phyloP scores from a whole-genome alignment of 2,888 invertebrate species.

The Aphelenchoides bicaudatus region DNA sequence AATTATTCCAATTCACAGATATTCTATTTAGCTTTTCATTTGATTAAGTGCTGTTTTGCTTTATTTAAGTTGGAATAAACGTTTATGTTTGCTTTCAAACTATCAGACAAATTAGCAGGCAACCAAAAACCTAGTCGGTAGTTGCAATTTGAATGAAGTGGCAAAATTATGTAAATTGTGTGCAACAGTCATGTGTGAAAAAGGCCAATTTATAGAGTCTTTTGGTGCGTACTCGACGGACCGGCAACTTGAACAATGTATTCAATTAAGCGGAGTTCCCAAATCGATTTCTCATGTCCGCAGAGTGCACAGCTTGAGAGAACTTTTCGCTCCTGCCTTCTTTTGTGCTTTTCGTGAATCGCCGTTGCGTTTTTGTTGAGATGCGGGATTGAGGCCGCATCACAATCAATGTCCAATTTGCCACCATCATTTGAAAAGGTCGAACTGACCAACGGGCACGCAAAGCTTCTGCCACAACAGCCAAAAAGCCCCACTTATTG shows the following conservation, averaged over 20 bases:
- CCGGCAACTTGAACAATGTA: too few relatives aligned
- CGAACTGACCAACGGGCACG: conserved; percentile 6
- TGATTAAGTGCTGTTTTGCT: not conserved
- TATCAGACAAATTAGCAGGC: not conserved
- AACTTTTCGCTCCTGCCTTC: not conserved
- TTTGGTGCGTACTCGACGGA: too few relatives aligned
- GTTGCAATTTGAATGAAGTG: not conserved
- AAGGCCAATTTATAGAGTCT: too few relatives aligned
- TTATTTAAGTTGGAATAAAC: not conserved
- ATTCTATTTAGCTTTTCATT: conserved; percentile 9
- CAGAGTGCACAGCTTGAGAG: not conserved
- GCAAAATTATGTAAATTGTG: conserved; percentile 2
- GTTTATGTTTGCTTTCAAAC: conserved; percentile 1
- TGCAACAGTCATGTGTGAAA: too few relatives aligned
- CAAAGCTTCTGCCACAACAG: too few relatives aligned
- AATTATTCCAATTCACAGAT: not conserved
- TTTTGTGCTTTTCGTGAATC: conserved; percentile 2
- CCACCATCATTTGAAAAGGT: not conserved
- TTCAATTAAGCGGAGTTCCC: too few relatives aligned
- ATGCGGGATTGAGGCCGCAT: not conserved
- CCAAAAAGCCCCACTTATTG: not conserved
- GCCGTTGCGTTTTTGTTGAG: not conserved
- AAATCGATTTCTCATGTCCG: too few relatives aligned
- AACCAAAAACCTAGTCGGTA: conserved; percentile 2
- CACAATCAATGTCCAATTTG: not conserved